Base-by-base conservation (phyloP, 2,797 vertebrate species). In the Liparis tanakae region DNA sequence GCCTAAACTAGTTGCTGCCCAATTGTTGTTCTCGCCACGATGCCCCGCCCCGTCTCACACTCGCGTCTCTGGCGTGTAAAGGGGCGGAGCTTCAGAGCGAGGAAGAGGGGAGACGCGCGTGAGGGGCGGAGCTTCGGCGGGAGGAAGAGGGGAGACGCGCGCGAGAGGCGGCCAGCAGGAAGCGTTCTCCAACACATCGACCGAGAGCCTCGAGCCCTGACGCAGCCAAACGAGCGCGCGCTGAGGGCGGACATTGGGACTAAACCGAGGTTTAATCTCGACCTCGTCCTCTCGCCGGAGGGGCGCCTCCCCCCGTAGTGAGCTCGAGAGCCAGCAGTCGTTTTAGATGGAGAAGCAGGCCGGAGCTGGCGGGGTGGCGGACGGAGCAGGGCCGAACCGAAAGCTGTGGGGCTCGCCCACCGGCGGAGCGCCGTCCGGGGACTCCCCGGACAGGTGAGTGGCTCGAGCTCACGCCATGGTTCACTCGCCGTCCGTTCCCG, bases 321-420 rank as follows among this genome's bases (percentile, higher is more conserved):
- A 67, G 36, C 55, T 37, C 37, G 10, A 70, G 0, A 50, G 67
- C 10, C 43, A 68, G 56, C 72, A 30, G 15, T 7, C 7, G 18
- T 33, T 15, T 15, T 57, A 56, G 76, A 90, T 90, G 89, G 90
- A 90, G 66, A 90, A 78, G n/a, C 86, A 85, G 79, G 53, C 68
- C 51, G 80, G 70, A 44, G 58, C 68, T 5, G 63, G 48, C 41
- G 80, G 84, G 22, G 25, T 56, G 6, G 54, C 59, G 65, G 89
- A 87, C 50, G 84, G 83, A 78, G 43, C 68, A 4, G 84, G 82
- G 62, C 44, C 84, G 20, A 81, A 33, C 70, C 82, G 81, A 41
- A 87, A 78, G 72, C 66, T 51, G 2, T 71, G 85, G 78, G 12
- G 56, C 34, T 36, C 75, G 0, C 7, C 64, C 18, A 71, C 34